These are phyloP conservation scores for Pachycephus smyrnensis DNA, from an alignment of 2,888 invertebrate species.

Conservation along the genomic window DNA sequence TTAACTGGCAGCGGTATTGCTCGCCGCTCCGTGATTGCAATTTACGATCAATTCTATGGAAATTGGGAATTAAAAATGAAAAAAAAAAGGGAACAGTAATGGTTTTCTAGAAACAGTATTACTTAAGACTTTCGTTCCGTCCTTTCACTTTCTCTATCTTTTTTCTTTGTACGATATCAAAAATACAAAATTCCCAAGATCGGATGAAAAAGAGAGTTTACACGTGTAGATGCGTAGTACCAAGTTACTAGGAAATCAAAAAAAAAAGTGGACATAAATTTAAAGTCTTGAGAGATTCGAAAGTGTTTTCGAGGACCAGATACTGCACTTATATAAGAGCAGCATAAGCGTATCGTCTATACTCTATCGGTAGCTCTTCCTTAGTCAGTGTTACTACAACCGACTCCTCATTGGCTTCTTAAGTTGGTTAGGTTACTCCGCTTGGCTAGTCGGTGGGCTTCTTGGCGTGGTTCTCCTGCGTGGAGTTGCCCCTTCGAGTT, in stretches of 20 bases:
- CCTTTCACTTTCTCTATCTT: not conserved
- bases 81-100: not conserved
- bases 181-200: not conserved
- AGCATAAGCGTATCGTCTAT: not conserved
- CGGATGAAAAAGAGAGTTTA: not conserved
- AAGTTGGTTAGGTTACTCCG: not conserved
- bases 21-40: not conserved
- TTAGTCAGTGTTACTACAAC: not conserved
- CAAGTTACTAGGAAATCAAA: not conserved
- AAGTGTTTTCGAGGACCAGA: not conserved
- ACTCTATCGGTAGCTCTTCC: not conserved
- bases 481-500: slow-evolving; percentile 42
- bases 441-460: not conserved
- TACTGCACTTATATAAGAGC: not conserved
- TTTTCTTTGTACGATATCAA: not conserved
- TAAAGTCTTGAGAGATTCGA: not conserved
- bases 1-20: not conserved
- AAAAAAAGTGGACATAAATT: not conserved
- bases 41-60: not conserved
- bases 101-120: not conserved
- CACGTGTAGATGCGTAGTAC: not conserved
- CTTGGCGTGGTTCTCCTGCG: not conserved
- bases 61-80: not conserved
- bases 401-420: not conserved
- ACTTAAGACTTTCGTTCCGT: not conserved